phyloP scores from a whole-genome alignment of 2,113 vertebrate genomes.

The Tringa solitaria region DNA sequence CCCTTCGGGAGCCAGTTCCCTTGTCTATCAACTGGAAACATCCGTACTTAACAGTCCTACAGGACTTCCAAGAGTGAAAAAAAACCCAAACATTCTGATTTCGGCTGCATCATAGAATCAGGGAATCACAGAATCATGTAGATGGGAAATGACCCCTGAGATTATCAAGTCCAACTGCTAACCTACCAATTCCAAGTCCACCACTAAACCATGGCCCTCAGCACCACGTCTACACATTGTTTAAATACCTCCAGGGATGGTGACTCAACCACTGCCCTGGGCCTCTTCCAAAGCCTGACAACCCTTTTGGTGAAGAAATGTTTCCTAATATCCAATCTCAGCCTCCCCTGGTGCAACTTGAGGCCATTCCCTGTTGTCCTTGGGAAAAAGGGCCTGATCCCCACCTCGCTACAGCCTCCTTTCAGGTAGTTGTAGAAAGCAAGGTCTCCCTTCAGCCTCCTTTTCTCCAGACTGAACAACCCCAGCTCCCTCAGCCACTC shows the following conservation, averaged over 20 bases:
- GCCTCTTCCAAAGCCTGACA: not conserved
- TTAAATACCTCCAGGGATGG: not conserved
- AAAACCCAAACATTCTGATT: not conserved
- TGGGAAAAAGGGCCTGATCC: not conserved
- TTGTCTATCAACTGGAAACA: not conserved
- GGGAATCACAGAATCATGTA: not conserved
- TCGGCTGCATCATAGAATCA: not conserved
- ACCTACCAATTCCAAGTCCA: not conserved
- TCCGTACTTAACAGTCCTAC: not conserved
- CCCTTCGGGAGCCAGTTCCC: not conserved
- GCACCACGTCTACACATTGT: not conserved
- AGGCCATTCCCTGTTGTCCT: not conserved
- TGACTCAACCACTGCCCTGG: not conserved
- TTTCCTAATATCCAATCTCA: not conserved
- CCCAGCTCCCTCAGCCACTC: not conserved
- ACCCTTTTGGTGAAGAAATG: not conserved
- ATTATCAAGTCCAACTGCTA: not conserved
- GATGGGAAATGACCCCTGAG: not conserved
- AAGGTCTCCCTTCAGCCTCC: not conserved
- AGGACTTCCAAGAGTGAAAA: not conserved
- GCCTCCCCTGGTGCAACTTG: not conserved
- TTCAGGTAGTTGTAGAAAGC: not conserved
- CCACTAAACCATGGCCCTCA: not conserved
- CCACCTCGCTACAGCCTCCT: not conserved
- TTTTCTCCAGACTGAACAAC: not conserved